Conservation (phyloP, 2,888 invertebrate genomes). For the Serrognathus titanus region DNA sequence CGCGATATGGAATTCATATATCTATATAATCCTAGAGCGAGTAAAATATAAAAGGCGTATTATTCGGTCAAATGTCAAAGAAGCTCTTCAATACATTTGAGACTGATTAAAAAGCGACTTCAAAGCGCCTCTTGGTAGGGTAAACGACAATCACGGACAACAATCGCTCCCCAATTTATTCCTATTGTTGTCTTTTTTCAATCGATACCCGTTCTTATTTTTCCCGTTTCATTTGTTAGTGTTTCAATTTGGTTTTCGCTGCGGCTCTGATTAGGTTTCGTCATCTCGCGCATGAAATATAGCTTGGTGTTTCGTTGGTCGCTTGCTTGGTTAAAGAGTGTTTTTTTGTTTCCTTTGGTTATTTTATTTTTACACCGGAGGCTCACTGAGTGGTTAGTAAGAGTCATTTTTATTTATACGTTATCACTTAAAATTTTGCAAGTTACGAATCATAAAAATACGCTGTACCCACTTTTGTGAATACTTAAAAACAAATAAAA, state of each 20-base stretch:
- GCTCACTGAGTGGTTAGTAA: slow-evolving; percentile 42
- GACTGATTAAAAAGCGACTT: slow-evolving; percentile 51
- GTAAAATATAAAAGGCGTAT: slow-evolving; percentile 44
- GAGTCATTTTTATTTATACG: slow-evolving; percentile 26
- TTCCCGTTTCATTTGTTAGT: slow-evolving; percentile 45
- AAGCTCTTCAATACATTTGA: slow-evolving; percentile 45
- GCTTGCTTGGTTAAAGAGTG: slow-evolving; percentile 34
- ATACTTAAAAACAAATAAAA: no score
- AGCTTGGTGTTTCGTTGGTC: slow-evolving; percentile 26
- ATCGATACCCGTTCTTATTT: slow-evolving; percentile 40
- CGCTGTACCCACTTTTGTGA: no score
- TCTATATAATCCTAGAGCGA: slow-evolving; percentile 13
- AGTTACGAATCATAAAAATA: no score
- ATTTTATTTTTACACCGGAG: slow-evolving; percentile 41
- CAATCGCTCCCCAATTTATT: slow-evolving; percentile 50
- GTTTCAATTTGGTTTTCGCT: slow-evolving; percentile 41
- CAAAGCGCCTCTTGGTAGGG: slow-evolving; percentile 44
- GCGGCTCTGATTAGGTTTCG: slow-evolving; percentile 31
- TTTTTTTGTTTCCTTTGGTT: slow-evolving; percentile 39
- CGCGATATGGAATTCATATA: slow-evolving; percentile 18
- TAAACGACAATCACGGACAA: slow-evolving; percentile 50
- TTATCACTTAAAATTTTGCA: no score
- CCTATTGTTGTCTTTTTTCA: slow-evolving; percentile 49
- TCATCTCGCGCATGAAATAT: not conserved
- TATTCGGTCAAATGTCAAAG: slow-evolving; percentile 52